Conservation (phyloP, 2,113 vertebrate genomes). For the Myrmecobius fasciatus region DNA sequence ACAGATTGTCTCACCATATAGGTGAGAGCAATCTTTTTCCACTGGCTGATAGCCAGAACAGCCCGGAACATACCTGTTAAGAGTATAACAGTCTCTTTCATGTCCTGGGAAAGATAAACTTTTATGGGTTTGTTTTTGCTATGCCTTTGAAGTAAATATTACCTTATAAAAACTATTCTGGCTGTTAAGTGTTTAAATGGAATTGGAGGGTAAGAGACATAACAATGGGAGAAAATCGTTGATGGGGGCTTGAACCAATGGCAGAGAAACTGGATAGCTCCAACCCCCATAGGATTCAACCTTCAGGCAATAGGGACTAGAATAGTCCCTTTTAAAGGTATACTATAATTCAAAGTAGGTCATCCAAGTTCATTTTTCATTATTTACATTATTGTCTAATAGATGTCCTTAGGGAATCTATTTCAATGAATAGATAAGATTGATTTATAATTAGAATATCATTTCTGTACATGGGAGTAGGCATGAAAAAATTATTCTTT, state of each 20-base stretch:
- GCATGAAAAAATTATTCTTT: background rate
- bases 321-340: too few relatives aligned
- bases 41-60: too few relatives aligned
- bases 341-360: background rate
- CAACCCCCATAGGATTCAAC: background rate
- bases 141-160: background rate
- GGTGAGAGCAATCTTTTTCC: too few relatives aligned
- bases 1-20: too few relatives aligned
- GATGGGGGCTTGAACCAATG: background rate
- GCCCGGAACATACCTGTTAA: too few relatives aligned
- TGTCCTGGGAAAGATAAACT: background rate
- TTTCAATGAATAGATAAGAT: background rate
- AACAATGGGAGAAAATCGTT: background rate
- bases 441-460: background rate
- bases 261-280: background rate
- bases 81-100: background rate
- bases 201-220: background rate
- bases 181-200: background rate
- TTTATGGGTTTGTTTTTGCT: background rate
- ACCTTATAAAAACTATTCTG: background rate
- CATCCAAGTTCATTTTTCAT: background rate
- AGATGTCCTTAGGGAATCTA: background rate
- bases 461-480: background rate
- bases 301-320: too few relatives aligned
- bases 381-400: background rate